These are phyloP conservation scores for Callosobruchus maculatus DNA, from an alignment of 2,888 invertebrate genomes.

Conservation along the genomic window DNA sequence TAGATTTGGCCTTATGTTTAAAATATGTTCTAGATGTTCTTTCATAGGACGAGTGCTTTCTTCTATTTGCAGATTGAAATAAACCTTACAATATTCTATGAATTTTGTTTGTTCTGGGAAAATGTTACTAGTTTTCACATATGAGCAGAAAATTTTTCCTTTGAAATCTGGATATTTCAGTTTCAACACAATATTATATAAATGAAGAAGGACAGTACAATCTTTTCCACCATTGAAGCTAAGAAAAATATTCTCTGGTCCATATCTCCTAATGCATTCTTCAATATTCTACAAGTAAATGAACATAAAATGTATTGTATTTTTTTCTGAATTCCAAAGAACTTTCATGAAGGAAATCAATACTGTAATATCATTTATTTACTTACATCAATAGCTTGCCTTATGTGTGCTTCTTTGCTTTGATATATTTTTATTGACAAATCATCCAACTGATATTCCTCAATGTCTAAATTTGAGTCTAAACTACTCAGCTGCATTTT, in stretches of 20 bases:
- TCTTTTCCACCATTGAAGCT: slow-evolving; percentile 99
- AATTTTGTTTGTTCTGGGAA: slow-evolving; percentile 87
- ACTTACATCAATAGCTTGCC: slow-evolving; percentile 19
- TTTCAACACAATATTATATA: slow-evolving; percentile 55
- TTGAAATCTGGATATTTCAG: slow-evolving; percentile 38
- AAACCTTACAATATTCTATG: slow-evolving; percentile 64
- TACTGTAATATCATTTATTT: slow-evolving; percentile 15
- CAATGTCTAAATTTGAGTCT: slow-evolving; percentile 10
- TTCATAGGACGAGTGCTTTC: slow-evolving; percentile 66
- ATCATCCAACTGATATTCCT: slow-evolving; percentile 8
- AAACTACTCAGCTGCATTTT: slow-evolving; percentile 8
- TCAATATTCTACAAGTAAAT: slow-evolving; percentile 58
- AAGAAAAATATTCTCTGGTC: slow-evolving; percentile 75
- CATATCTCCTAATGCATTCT: slow-evolving; percentile 60
- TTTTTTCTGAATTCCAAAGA: neutral
- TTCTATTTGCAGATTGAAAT: slow-evolving; percentile 71
- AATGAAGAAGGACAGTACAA: slow-evolving; percentile 86
- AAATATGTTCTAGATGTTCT: slow-evolving; percentile 62
- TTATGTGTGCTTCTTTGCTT: slow-evolving; percentile 9
- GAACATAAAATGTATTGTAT: too few species aligned
- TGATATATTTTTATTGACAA: slow-evolving; percentile 3
- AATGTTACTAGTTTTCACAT: slow-evolving; percentile 74
- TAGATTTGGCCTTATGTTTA: slow-evolving; percentile 57
- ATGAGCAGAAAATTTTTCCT: slow-evolving; percentile 63
- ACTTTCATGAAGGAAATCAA: neutral